Base-by-base conservation (phyloP, 1,140 invertebrate species). In the Chlorops oryzae region DNA sequence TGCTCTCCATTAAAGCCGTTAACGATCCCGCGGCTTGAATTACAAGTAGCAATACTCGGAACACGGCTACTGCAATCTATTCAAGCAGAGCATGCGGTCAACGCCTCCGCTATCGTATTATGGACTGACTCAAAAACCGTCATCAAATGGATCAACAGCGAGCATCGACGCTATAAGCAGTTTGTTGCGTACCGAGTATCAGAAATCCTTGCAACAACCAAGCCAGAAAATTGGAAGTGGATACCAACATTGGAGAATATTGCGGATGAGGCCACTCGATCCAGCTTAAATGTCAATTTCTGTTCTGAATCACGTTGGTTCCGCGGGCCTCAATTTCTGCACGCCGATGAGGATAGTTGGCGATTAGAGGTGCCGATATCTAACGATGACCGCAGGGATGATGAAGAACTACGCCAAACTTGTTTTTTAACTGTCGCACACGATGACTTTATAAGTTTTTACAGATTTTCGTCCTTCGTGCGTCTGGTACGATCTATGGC, bases 1-100 rank as follows among this genome's bases (percentile, higher is more conserved):
- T 27, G 47, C 27, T 57, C 72, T 0, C 63, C 70, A 10, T 12
- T 70, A n/a, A 64, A 64, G 39, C 18, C 28, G 9, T 18, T 60
- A 7, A 62, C 62, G 2, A 67, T 72, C 42, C 66, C 72, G 0
- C 44, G 63, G n/a, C 39, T 74, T 4, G 70, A 75, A 54, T 44
- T 74, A 2, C 55, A 66, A 22, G 70, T 61, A 3, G 64, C 67
- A 3, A 34, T 67, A 5, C 44, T 70, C 3, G 61, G 58, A 3
- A 38, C 44, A 7, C 42, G 32, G 12, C 25, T 45, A 17, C 3
- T 40, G 24, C 13, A n/a, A 3, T 23, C 37, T 12, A 34, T 53
- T n/a, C 15, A 13, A 17, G 20, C 24, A 42, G 27, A 20, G 27
- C 45, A 48, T 44, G 18, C 38, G 9, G 10, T 53, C 9, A 24